Conservation (phyloP, 2,888 invertebrate species). For the Zelleria hepariella region DNA sequence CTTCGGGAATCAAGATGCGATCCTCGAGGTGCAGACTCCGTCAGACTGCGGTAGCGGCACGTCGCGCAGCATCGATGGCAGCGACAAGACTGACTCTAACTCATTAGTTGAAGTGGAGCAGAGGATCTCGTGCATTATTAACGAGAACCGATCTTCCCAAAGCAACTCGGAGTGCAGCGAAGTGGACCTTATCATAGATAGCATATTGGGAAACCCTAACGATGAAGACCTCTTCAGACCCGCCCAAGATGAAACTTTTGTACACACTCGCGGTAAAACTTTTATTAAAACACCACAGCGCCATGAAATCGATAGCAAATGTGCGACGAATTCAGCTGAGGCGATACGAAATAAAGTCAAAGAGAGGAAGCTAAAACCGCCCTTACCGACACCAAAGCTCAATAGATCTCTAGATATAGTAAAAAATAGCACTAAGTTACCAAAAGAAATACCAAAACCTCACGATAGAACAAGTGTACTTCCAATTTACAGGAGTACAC, state of each 20-base stretch:
- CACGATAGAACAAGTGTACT: slow-evolving; percentile 49
- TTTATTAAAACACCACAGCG: slow-evolving; percentile 40
- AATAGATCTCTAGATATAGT: slow-evolving; percentile 47
- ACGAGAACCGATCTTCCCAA: slow-evolving; percentile 61
- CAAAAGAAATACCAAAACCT: slow-evolving; percentile 30
- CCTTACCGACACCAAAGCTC: slow-evolving; percentile 45
- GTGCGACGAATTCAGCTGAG: slow-evolving; percentile 22
- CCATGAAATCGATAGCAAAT: slow-evolving; percentile 27
- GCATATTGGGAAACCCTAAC: slow-evolving; percentile 38
- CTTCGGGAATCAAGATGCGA: slow-evolving; percentile 34
- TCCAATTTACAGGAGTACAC: slow-evolving; percentile 49
- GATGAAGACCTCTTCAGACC: slow-evolving; percentile 31
- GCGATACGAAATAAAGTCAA: slow-evolving; percentile 38
- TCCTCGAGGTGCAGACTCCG: slow-evolving; percentile 52
- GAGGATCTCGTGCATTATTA: slow-evolving; percentile 63
- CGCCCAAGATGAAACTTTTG: slow-evolving; percentile 35
- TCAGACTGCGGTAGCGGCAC: slow-evolving; percentile 60
- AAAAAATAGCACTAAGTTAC: slow-evolving; percentile 32
- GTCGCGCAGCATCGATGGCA: slow-evolving; percentile 46
- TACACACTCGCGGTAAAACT: slow-evolving; percentile 46
- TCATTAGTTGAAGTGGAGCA: slow-evolving; percentile 58
- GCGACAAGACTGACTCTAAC: slow-evolving; percentile 43
- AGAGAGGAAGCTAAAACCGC: slow-evolving; percentile 45
- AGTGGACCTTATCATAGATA: slow-evolving; percentile 53
- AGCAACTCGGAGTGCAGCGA: slow-evolving; percentile 64